Evolutionary conservation across 2,888 invertebrate genomes (phyloP).

Genomic region (Myopa tessellatipennis): DNA sequence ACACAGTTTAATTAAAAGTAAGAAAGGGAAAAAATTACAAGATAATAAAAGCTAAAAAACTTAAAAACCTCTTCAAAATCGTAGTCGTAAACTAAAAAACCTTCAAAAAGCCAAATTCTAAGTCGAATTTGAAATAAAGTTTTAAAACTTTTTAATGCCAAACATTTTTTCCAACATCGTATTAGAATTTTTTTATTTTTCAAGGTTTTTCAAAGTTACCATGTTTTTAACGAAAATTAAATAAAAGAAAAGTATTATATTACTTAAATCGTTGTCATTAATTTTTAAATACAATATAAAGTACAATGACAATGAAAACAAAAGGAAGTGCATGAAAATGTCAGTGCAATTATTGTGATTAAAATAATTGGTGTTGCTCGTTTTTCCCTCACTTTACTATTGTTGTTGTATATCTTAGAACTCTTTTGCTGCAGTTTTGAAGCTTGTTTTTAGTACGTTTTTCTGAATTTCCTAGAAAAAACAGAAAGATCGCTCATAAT

Average conservation of each 20-base stretch:
- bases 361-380: conserved; percentile 26
- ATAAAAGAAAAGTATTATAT: neutral
- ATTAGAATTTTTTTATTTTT: neutral
- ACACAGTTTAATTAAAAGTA: no score
- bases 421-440: neutral
- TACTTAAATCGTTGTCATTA: neutral
- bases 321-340: neutral
- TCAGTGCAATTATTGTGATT: conserved; percentile 29
- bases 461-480: no score
- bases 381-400: neutral
- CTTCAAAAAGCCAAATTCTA: no score
- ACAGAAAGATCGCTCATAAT: conserved; percentile 10
- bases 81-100: no score
- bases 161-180: neutral
- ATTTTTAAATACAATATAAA: neutral
- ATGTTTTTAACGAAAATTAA: neutral
- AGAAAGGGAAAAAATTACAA: neutral
- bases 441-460: neutral
- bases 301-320: neutral
- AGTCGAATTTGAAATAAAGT: no score
- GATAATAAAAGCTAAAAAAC: no score
- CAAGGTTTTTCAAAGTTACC: neutral
- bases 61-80: no score
- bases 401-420: no score
- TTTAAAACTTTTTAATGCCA: neutral